These are phyloP conservation scores for Vesta saturnalis DNA, from an alignment of 2,888 invertebrate species.

Conservation along the genomic window DNA sequence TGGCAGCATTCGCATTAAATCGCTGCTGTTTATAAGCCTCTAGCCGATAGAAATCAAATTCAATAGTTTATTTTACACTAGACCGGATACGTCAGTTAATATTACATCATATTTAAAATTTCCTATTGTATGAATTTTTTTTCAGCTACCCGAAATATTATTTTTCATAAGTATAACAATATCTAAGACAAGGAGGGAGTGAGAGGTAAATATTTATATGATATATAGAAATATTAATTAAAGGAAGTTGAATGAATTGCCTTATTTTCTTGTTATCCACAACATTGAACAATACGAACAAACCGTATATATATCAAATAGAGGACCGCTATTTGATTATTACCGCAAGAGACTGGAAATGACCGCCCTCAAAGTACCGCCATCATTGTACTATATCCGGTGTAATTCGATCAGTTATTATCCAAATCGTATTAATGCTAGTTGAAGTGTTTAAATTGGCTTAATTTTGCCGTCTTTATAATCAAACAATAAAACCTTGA, in stretches of 20 bases:
- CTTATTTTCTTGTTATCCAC: constrained; percentile 44
- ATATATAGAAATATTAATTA: constrained; percentile 39
- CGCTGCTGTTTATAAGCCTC: neutral
- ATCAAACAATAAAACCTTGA: neutral
- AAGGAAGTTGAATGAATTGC: constrained; percentile 47
- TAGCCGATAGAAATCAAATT: constrained; percentile 2
- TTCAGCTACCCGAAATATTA: neutral
- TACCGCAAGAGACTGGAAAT: constrained; percentile 41
- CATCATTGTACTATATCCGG: constrained; percentile 40
- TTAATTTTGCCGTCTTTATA: constrained; percentile 19
- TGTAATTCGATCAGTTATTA: constrained; percentile 34
- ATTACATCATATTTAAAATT: constrained; percentile 23
- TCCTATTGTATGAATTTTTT: neutral
- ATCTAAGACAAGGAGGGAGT: neutral
- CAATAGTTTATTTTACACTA: constrained; percentile 23
- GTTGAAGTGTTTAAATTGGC: constrained; percentile 31
- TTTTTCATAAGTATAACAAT: neutral
- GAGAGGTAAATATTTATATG: constrained; percentile 5
- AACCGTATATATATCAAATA: constrained; percentile 35
- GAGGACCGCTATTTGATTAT: constrained; percentile 42
- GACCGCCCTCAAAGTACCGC: constrained; percentile 45
- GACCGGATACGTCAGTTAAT: constrained; percentile 24
- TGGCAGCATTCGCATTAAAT: constrained; percentile 9
- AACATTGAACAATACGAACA: constrained; percentile 42
- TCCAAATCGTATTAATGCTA: constrained; percentile 21